Evolutionary conservation across 2,888 invertebrate species (phyloP).

Genomic region (Dichetophora obliterata): DNA sequence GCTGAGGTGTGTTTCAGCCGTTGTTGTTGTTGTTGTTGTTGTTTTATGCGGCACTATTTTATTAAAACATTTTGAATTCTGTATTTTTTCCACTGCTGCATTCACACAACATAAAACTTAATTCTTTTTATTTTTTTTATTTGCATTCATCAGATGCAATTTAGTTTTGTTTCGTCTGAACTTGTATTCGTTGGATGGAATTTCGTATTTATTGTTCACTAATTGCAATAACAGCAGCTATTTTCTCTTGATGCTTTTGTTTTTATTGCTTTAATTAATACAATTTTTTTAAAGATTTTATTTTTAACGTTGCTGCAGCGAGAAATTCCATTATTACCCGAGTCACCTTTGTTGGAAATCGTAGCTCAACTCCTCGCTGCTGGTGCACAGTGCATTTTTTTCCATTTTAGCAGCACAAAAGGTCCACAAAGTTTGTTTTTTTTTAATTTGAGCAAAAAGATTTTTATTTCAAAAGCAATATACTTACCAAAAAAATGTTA

Average conservation of each 20-base stretch:
- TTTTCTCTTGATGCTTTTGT: not conserved
- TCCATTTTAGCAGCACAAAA: too few species aligned
- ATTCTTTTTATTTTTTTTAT: not conserved
- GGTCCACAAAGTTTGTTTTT: too few species aligned
- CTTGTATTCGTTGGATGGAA: not conserved
- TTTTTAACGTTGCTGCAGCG: not conserved
- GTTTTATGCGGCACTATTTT: too few species aligned
- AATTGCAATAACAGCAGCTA: not conserved
- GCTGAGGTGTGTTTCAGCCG: not conserved
- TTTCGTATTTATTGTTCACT: not conserved
- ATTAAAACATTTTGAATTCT: too few species aligned
- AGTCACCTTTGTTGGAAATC: not conserved
- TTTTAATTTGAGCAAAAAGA: too few species aligned
- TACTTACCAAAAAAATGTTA: too few species aligned
- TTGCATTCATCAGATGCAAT: constrained; percentile 20
- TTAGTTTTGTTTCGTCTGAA: not conserved
- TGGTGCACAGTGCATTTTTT: too few species aligned
- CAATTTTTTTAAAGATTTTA: not conserved
- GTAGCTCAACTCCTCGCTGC: not conserved
- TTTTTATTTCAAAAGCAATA: not conserved
- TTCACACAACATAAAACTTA: too few species aligned
- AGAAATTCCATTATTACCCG: not conserved
- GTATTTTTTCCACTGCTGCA: too few species aligned
- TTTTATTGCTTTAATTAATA: not conserved
- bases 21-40: too few species aligned